phyloP scores from a whole-genome alignment of 1,140 invertebrate species.

The Chrysomallon squamiferum region DNA sequence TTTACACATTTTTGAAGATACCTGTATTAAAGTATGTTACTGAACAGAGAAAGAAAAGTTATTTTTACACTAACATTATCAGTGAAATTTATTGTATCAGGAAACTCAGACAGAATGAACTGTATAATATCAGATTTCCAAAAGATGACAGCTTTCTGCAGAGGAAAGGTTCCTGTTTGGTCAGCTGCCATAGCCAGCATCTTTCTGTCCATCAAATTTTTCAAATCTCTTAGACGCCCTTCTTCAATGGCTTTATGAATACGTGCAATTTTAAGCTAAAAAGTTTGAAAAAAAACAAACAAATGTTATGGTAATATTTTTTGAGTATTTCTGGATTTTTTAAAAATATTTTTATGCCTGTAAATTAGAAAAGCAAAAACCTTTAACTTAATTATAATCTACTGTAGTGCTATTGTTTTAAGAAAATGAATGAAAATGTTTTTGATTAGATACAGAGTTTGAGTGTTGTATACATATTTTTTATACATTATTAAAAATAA shows the following conservation, averaged over 20 bases:
- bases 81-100: slow-evolving; percentile 18
- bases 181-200: slow-evolving; percentile 27
- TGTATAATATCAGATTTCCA: slow-evolving; percentile 7
- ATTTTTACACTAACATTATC: slow-evolving; percentile 28
- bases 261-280: slow-evolving; percentile 26
- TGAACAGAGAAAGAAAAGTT: too few relatives aligned
- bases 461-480: too few relatives aligned
- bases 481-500: too few relatives aligned
- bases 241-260: slow-evolving; percentile 33
- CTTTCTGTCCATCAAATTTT: slow-evolving; percentile 27
- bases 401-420: too few relatives aligned
- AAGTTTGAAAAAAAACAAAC: background rate
- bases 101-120: background rate
- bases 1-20: too few relatives aligned
- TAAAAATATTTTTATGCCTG: background rate
- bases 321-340: background rate
- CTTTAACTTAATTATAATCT: too few relatives aligned
- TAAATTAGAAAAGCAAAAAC: too few relatives aligned
- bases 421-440: too few relatives aligned
- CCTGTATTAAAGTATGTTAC: too few relatives aligned
- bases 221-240: slow-evolving; percentile 21
- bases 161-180: slow-evolving; percentile 32
- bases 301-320: background rate
- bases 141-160: slow-evolving; percentile 41
- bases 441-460: too few relatives aligned